Evolutionary conservation across 2,888 invertebrate genomes (phyloP).

Genomic region (Metalampra italica): DNA sequence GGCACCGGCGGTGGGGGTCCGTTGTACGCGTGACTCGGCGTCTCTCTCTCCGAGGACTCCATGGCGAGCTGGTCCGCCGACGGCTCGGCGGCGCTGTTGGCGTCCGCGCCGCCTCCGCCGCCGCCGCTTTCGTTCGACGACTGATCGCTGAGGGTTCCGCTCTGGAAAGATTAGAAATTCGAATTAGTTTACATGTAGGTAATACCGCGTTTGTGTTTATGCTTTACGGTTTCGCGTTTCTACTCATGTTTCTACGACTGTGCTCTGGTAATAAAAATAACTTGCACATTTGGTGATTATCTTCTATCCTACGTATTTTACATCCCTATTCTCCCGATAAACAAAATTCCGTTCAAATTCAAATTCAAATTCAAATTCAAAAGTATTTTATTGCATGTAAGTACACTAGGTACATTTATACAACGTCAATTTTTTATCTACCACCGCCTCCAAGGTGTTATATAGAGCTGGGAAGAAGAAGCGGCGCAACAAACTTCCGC

Average conservation of each 20-base stretch:
- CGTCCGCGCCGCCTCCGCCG: conserved; percentile 78
- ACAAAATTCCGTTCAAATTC: too few relatives aligned
- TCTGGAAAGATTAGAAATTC: conserved; percentile 41
- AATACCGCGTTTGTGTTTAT: neutral
- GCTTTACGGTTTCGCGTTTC: neutral
- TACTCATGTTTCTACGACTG: neutral
- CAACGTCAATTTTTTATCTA: too few relatives aligned
- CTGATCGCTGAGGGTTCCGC: conserved; percentile 61
- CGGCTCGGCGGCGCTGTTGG: conserved; percentile 75
- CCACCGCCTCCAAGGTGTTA: too few relatives aligned
- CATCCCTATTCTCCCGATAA: too few relatives aligned
- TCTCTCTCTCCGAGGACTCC: conserved; percentile 83
- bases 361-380: too few relatives aligned
- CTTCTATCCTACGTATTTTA: too few relatives aligned
- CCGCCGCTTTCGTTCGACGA: conserved; percentile 73
- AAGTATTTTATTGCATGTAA: too few relatives aligned
- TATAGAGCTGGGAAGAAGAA: too few relatives aligned
- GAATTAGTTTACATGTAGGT: neutral
- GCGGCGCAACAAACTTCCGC: too few relatives aligned
- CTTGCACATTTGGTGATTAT: too few relatives aligned
- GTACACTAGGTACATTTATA: too few relatives aligned
- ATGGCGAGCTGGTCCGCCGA: conserved; percentile 84
- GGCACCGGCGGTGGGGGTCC: conserved; percentile 78
- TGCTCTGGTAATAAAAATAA: neutral
- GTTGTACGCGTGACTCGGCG: conserved; percentile 70